Base-by-base conservation (phyloP, 2,797 vertebrate species). In the Macroramphosus scolopax region DNA sequence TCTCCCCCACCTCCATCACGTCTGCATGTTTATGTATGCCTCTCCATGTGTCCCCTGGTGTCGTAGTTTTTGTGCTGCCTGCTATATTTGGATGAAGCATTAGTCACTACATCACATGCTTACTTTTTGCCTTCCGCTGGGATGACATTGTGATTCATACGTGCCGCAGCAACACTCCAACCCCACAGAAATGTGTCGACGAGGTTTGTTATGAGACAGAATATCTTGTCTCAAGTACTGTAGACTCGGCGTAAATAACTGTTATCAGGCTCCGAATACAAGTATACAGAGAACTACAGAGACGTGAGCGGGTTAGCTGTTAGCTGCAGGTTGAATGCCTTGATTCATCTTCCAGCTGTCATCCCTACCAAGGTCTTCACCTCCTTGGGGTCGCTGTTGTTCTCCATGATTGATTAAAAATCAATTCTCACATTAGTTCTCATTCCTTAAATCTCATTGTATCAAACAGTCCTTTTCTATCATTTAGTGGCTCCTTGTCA, bases 361-460 rank as follows among this genome's bases (percentile, higher is more conserved):
- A 77, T 65, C 48, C n/a, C n/a, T n/a, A n/a, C n/a, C n/a, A 47
- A 78, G 80, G 20, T 6, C 20, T 3, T 22, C 3, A 22, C 20
- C 20, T 22, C n/a, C n/a, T n/a, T n/a, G n/a, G n/a, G n/a, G n/a
- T n/a, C n/a, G 20, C 6, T 72, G 62, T 80, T 80, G 51, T 74
- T 81, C 43, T 52, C 40, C 5, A 5, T 49, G 54, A 78, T 77
- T 51, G 78, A 81, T 72, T 13, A 67, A 52, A 51, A 75, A 70
- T 78, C 75, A 44, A 65, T 73, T 13, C 18, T 9, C 5, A 6
- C 53, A 65, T 76, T 75, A 60, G 43, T 51, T 76, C 63, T 70
- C 41, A 72, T 63, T 54, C 39, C 53, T 76, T 43, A 36, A 68
- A 78, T 76, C 68, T 68, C 28, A 70, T 72, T 43, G 36, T 36